A percentile compares a stretch with the other conserved stretches of the same genome.
These are phyloP conservation scores for Anabas testudineus DNA, from an alignment of 2,797 vertebrate genomes.

Conservation along the genomic window DNA sequence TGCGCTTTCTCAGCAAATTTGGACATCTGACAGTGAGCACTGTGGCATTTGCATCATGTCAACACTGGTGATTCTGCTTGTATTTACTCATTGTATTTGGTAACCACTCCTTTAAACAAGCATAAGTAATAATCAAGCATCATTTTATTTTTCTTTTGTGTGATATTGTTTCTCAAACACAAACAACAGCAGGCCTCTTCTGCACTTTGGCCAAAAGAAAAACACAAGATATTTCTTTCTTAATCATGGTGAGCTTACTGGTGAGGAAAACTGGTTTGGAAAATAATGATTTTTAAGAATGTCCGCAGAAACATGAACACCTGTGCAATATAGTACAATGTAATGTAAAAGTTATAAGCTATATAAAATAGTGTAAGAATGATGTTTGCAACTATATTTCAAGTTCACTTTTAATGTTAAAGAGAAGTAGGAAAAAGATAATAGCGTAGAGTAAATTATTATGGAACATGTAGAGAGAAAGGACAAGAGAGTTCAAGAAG, in stretches of 20 bases:
- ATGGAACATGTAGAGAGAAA: background rate
- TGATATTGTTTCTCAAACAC: conserved; percentile 71
- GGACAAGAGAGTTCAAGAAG: background rate
- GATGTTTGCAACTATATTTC: background rate
- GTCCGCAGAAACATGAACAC: conserved; percentile 34
- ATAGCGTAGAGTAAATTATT: background rate
- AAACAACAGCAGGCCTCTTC: conserved; percentile 73
- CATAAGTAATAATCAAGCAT: conserved; percentile 71
- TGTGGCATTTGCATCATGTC: conserved; percentile 55
- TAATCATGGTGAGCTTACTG: conserved; percentile 31
- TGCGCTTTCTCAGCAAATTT: conserved; percentile 40
- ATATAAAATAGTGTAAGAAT: conserved; percentile 7
- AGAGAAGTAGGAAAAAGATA: background rate
- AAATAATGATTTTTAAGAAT: conserved; percentile 3
- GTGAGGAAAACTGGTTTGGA: conserved; percentile 2
- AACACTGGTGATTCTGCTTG: conserved; percentile 51
- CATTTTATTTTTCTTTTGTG: conserved; percentile 58
- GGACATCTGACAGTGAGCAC: conserved; percentile 58
- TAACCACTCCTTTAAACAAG: conserved; percentile 66
- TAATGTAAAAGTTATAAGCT: conserved; percentile 1
- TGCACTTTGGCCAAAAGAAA: conserved; percentile 37
- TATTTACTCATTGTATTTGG: conserved; percentile 66
- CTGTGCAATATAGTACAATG: conserved; percentile 21
- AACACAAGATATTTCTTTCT: conserved; percentile 25
- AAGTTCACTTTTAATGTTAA: background rate